Percentiles rank a stretch among this genome's conserved stretches.
Conservation (phyloP, 2,797 vertebrate species). For the Scolopax rusticola region DNA sequence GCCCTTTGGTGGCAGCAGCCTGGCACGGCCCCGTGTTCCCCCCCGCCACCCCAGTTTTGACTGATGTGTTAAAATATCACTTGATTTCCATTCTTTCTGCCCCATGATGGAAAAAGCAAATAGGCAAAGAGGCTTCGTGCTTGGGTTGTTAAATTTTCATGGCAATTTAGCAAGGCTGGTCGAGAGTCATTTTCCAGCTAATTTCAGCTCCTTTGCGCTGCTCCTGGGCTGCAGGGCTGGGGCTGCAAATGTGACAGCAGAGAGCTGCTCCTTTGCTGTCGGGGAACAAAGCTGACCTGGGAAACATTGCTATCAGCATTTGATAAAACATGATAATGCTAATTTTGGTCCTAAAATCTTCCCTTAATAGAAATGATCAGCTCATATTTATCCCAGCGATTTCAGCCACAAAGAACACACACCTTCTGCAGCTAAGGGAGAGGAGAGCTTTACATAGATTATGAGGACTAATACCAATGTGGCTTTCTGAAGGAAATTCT, state of each 20-base stretch:
- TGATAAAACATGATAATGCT: background rate
- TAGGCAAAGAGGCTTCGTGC: background rate
- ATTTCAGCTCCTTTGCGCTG: slow-evolving; percentile 23
- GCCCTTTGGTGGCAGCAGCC: background rate
- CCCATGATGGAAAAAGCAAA: background rate
- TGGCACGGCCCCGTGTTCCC: fast-evolving
- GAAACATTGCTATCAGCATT: background rate
- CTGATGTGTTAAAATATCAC: background rate
- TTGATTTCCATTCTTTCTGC: background rate
- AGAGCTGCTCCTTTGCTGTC: background rate
- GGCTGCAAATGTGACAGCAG: background rate
- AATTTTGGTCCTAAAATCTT: background rate
- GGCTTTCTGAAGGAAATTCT: background rate
- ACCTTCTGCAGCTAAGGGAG: background rate
- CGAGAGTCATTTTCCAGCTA: slow-evolving; percentile 35
- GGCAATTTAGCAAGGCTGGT: slow-evolving; percentile 36
- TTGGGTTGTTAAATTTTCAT: slow-evolving; percentile 39
- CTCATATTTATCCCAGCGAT: background rate
- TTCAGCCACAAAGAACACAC: background rate
- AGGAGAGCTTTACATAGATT: background rate
- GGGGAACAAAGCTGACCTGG: background rate
- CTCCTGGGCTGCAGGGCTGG: background rate
- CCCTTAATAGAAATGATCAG: background rate
- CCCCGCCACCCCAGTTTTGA: background rate
- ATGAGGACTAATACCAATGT: background rate